Conservation (phyloP, 2,797 vertebrate genomes). For the Poeciliopsis infans region DNA sequence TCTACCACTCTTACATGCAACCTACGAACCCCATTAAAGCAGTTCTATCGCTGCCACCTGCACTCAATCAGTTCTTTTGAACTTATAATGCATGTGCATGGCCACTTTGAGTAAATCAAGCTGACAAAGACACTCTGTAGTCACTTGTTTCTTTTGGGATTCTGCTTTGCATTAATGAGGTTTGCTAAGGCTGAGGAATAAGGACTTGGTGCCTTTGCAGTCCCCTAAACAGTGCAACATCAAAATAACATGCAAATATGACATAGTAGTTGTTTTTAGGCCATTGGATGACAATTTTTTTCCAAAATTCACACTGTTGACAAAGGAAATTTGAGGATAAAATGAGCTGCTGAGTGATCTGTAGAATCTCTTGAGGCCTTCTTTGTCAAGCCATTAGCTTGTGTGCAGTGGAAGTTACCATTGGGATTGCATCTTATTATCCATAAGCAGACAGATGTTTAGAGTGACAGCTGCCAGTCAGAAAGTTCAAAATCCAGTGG, state of each 20-base stretch:
- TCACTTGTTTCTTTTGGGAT: slow-evolving; percentile 24
- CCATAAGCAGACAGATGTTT: background rate
- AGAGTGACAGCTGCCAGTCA: background rate
- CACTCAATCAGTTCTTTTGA: slow-evolving; percentile 52
- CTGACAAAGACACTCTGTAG: background rate
- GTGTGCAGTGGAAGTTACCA: background rate
- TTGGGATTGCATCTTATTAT: background rate
- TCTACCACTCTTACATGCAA: slow-evolving; percentile 23
- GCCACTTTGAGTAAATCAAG: slow-evolving; percentile 46
- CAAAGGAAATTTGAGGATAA: background rate
- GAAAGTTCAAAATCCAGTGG: background rate
- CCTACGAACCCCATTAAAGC: slow-evolving; percentile 54
- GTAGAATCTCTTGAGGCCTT: background rate
- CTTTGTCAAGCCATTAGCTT: background rate
- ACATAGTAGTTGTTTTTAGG: background rate
- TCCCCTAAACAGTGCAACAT: background rate
- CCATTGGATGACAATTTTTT: background rate
- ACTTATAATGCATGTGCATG: slow-evolving; percentile 43
- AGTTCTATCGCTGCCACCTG: slow-evolving; percentile 28
- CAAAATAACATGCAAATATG: background rate
- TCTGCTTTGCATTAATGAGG: slow-evolving; percentile 43
- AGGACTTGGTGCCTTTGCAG: background rate
- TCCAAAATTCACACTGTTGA: background rate
- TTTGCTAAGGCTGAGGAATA: slow-evolving; percentile 11
- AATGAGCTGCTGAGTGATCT: background rate